Conservation (phyloP, 2,888 invertebrate genomes). For the Margaritifera margaritifera region DNA sequence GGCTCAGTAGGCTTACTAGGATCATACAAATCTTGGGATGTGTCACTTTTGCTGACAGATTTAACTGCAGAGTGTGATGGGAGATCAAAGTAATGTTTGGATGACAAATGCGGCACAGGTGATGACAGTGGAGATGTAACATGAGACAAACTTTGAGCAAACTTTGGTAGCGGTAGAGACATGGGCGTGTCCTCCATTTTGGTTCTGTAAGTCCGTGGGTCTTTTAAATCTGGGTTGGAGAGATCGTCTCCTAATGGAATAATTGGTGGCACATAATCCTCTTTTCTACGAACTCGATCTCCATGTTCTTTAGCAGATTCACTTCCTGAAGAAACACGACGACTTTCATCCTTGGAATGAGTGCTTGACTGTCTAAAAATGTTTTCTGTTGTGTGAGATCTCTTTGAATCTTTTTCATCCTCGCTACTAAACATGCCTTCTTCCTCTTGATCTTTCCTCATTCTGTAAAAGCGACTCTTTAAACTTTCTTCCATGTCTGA, state of each 20-base stretch:
- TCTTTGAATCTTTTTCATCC: slow-evolving; percentile 46
- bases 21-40: slow-evolving; percentile 5
- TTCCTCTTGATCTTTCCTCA: slow-evolving; percentile 39
- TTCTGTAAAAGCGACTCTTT: slow-evolving; percentile 48
- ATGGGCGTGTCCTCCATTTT: slow-evolving; percentile 76
- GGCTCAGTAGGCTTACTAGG: slow-evolving; percentile 16
- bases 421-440: slow-evolving; percentile 55
- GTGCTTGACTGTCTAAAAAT: slow-evolving; percentile 15
- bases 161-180: slow-evolving; percentile 89
- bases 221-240: slow-evolving; percentile 43
- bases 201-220: slow-evolving; percentile 38
- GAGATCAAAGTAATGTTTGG: slow-evolving; percentile 39
- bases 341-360: slow-evolving; percentile 31
- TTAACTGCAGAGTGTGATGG: slow-evolving; percentile 9
- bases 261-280: slow-evolving; percentile 45
- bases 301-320: slow-evolving; percentile 38
- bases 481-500: slow-evolving; percentile 32
- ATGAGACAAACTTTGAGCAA: slow-evolving; percentile 77
- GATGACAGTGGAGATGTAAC: slow-evolving; percentile 25
- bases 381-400: slow-evolving; percentile 14
- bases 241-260: slow-evolving; percentile 48
- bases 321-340: slow-evolving; percentile 40
- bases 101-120: slow-evolving; percentile 51
- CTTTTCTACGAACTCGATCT: slow-evolving; percentile 33
- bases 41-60: neutral